A percentile compares a stretch with the other conserved stretches of the same genome.
Evolutionary conservation across 2,888 invertebrate genomes (phyloP).

Genomic region (Onchidella celtica): DNA sequence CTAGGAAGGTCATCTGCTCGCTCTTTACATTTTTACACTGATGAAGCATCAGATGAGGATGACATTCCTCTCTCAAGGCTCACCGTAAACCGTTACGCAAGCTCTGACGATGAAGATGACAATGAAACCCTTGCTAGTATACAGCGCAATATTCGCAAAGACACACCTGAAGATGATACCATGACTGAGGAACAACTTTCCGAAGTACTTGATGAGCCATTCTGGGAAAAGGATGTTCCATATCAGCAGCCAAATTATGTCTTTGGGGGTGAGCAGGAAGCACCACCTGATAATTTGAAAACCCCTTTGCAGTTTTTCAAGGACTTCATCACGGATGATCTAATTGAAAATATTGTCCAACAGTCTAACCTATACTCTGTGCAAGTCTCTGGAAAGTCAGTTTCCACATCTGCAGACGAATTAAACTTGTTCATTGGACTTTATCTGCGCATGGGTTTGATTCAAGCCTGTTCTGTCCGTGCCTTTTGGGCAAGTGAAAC

Average conservation of each 20-base stretch:
- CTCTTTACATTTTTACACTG: no score
- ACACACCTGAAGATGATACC: neutral
- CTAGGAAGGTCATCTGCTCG: no score
- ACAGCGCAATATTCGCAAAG: neutral
- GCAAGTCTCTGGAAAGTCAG: conserved; percentile 14
- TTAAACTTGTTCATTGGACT: conserved; percentile 52
- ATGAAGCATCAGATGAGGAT: no score
- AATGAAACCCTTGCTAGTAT: neutral
- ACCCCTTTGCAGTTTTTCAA: conserved; percentile 22
- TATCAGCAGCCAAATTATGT: conserved; percentile 14
- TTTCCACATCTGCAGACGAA: conserved; percentile 37
- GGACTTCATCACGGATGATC: conserved; percentile 17
- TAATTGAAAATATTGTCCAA: conserved; percentile 25
- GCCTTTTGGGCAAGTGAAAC: conserved; percentile 51
- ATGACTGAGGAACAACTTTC: no score
- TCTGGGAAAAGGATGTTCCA: conserved; percentile 5
- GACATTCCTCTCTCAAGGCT: neutral
- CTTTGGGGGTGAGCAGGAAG: conserved; percentile 19
- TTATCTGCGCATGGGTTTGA: conserved; percentile 53
- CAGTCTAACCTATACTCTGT: conserved; percentile 36
- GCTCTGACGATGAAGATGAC: neutral
- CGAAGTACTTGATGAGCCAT: conserved; percentile 14
- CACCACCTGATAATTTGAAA: conserved; percentile 18
- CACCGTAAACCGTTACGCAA: neutral
- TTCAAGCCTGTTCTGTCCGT: conserved; percentile 37